phyloP scores from a whole-genome alignment of 1,140 invertebrate genomes.

The Myzus persicae region DNA sequence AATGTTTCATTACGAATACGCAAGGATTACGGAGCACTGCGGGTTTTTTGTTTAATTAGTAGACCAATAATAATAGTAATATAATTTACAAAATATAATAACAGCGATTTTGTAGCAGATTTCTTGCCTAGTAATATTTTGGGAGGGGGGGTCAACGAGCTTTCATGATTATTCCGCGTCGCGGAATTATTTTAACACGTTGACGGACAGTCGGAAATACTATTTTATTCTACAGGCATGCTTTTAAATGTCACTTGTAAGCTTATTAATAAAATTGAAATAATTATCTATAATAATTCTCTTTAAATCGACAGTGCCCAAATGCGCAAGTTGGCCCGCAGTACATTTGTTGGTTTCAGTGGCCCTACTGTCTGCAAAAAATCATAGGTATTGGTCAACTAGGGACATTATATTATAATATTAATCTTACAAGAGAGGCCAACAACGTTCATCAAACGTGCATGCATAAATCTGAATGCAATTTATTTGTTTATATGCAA shows the following conservation, averaged over 20 bases:
- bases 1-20: neutral
- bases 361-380: neutral
- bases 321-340: fast-evolving
- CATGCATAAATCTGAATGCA: neutral
- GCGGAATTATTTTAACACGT: too few species aligned
- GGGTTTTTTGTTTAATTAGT: neutral
- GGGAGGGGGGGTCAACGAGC: neutral
- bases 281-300: too few species aligned
- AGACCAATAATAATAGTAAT: neutral
- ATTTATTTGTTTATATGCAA: neutral
- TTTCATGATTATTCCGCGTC: neutral
- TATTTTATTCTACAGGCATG: too few species aligned
- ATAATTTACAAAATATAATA: neutral
- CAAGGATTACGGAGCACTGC: neutral
- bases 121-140: too few species aligned
- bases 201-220: too few species aligned
- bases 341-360: neutral
- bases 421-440: neutral
- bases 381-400: neutral
- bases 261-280: too few species aligned
- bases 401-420: neutral
- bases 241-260: too few species aligned
- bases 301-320: too few species aligned
- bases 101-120: neutral
- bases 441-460: neutral